These are phyloP conservation scores for Monodelphis domestica DNA, from an alignment of 2,797 vertebrate genomes.

Conservation along the genomic window DNA sequence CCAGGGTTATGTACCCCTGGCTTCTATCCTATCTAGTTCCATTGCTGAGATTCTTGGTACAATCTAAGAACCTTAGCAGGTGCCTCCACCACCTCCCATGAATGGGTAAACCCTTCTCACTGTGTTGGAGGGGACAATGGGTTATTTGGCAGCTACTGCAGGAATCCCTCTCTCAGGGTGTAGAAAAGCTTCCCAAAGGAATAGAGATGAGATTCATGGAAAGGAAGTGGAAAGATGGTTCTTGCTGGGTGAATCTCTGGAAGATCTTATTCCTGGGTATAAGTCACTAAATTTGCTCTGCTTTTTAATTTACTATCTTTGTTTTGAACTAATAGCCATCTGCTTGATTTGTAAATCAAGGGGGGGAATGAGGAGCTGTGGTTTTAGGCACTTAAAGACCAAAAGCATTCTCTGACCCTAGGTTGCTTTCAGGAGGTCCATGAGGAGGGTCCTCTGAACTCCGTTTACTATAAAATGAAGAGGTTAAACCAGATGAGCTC, in stretches of 20 bases:
- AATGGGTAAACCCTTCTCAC: neutral
- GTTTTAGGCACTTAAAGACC: neutral
- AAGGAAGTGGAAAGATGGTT: neutral
- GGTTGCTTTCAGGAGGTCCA: neutral
- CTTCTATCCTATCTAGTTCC: neutral
- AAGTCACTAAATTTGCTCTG: neutral
- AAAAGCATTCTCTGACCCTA: neutral
- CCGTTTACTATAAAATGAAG: neutral
- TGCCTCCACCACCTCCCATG: neutral
- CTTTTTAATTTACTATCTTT: neutral
- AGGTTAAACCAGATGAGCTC: neutral
- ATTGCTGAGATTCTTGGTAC: neutral
- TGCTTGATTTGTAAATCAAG: neutral
- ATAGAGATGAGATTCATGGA: neutral
- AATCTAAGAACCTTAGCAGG: neutral
- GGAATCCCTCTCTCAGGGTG: neutral
- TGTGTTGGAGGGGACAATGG: neutral
- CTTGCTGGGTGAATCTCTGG: neutral
- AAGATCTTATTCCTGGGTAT: neutral
- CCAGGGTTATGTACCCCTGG: neutral
- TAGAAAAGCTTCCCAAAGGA: neutral
- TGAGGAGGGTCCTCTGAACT: neutral
- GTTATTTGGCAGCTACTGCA: neutral
- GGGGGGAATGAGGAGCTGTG: neutral
- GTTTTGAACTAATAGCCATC: neutral